Evolutionary conservation across 2,113 vertebrate species (phyloP).

Genomic region (Salvelinus namaycush): DNA sequence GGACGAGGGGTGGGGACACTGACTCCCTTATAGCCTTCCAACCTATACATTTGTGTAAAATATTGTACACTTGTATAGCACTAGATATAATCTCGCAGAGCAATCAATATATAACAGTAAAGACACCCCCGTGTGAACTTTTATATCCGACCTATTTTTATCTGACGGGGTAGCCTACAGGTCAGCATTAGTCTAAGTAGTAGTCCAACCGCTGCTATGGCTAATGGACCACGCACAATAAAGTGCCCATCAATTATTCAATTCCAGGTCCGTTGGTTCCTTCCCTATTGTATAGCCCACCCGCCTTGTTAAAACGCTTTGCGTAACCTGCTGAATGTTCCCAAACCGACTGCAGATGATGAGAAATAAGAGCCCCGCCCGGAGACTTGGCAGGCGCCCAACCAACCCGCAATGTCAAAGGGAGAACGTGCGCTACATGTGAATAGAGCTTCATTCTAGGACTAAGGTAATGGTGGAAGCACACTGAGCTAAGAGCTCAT

Average conservation of each 20-base stretch:
- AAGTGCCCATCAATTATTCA: slow-evolving; percentile 32
- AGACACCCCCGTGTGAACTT: neutral
- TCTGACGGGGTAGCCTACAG: neutral
- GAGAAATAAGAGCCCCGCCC: neutral
- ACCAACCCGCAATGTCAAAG: slow-evolving; percentile 71
- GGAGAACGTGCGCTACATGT: slow-evolving; percentile 50
- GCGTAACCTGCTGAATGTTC: slow-evolving; percentile 10
- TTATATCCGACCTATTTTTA: neutral
- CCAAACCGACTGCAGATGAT: slow-evolving; percentile 11
- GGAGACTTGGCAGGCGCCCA: slow-evolving; percentile 60
- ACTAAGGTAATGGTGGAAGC: neutral
- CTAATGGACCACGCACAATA: neutral
- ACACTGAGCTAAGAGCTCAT: neutral
- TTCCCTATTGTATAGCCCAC: neutral
- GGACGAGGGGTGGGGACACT: neutral
- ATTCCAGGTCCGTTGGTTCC: neutral
- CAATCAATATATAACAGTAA: neutral
- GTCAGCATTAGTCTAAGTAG: neutral
- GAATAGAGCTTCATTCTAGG: slow-evolving; percentile 17
- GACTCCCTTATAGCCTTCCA: no score
- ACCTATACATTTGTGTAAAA: neutral
- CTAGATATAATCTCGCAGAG: neutral
- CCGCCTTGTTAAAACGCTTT: neutral
- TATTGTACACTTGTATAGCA: neutral
- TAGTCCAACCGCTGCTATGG: neutral